phyloP scores from a whole-genome alignment of 2,888 invertebrate species.

The Himalopsyche japonica region DNA sequence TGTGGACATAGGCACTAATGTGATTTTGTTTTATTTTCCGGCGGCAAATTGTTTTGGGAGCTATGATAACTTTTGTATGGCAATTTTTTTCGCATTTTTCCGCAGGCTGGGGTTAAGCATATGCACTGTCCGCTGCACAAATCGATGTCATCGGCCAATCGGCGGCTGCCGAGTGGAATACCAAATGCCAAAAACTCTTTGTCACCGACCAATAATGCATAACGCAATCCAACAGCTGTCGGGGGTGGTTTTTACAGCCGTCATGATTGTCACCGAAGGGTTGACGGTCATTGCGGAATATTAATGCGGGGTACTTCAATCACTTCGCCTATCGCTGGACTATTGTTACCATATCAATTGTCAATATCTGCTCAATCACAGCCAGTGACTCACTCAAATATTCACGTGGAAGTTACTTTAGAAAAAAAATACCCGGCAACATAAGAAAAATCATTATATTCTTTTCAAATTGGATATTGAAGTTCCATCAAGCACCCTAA shows the following conservation, averaged over 20 bases:
- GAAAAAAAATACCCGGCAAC: no score
- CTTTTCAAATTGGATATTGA: no score
- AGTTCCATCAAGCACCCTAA: no score
- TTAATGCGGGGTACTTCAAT: background rate
- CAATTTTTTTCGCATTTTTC: constrained; percentile 23
- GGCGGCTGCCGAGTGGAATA: constrained; percentile 1
- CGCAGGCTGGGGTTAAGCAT: constrained; percentile 31
- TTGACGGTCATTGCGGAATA: constrained; percentile 7
- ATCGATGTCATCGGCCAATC: background rate
- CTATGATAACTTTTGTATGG: background rate
- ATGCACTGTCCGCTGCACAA: constrained; percentile 19
- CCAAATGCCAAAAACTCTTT: constrained; percentile 19
- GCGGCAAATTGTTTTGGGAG: background rate
- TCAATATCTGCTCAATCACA: no score
- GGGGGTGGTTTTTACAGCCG: constrained; percentile 21
- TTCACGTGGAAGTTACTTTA: no score
- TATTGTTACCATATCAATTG: background rate
- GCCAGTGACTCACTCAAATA: no score
- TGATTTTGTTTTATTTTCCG: no score
- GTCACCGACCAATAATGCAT: constrained; percentile 13
- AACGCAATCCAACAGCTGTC: constrained; percentile 38
- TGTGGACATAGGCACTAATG: no score
- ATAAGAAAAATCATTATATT: no score
- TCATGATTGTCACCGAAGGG: constrained; percentile 15
- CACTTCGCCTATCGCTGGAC: background rate